phyloP scores from a whole-genome alignment of 2,797 vertebrate species.

The Melanotaenia pygmaea region DNA sequence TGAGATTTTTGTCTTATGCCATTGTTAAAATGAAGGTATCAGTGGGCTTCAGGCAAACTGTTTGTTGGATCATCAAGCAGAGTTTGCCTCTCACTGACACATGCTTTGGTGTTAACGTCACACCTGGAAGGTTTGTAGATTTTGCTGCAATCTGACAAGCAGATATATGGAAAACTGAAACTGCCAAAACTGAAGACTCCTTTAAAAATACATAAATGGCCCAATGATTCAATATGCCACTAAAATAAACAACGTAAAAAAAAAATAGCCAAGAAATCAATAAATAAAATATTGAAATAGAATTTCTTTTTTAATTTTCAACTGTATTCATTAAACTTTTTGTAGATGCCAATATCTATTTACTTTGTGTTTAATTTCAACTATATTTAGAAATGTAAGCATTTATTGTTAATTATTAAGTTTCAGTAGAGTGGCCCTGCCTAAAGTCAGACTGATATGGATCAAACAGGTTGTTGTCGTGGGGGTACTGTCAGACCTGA shows the following conservation, averaged over 20 bases:
- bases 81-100: background rate
- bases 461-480: no score
- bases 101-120: background rate
- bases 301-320: background rate
- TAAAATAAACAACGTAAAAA: background rate
- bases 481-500: no score
- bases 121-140: background rate
- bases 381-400: background rate
- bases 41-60: background rate
- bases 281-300: background rate
- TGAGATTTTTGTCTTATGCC: background rate
- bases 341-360: background rate
- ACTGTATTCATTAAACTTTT: no score
- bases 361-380: background rate
- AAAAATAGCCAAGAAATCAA: background rate
- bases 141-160: background rate
- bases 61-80: constrained; percentile 2
- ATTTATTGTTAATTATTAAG: background rate
- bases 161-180: background rate
- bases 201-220: background rate
- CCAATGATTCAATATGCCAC: background rate
- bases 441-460: no score
- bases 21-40: background rate
- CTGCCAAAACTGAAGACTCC: background rate
- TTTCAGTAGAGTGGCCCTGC: no score